Percentiles rank a stretch among this genome's conserved stretches.
phyloP scores from a whole-genome alignment of 2,888 invertebrate species.

The Apotomis capreana region DNA sequence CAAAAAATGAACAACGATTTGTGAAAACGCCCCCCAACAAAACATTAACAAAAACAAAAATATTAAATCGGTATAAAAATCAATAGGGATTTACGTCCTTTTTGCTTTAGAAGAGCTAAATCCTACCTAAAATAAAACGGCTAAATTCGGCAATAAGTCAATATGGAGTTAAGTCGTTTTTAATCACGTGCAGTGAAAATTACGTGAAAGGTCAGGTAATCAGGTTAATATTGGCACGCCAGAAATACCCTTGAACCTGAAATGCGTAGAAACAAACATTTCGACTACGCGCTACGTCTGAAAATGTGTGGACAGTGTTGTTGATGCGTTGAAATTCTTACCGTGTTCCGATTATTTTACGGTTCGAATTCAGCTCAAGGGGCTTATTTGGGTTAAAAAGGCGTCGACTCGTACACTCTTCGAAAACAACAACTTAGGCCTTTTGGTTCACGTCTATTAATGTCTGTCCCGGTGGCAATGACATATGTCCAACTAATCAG shows the following conservation, averaged over 20 bases:
- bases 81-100: too few relatives aligned
- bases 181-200: not conserved
- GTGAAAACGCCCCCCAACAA: too few relatives aligned
- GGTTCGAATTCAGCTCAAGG: not conserved
- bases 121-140: not conserved
- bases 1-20: too few relatives aligned
- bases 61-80: too few relatives aligned
- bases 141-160: not conserved
- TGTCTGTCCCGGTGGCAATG: slow-evolving; percentile 1
- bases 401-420: not conserved
- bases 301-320: not conserved
- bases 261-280: slow-evolving; percentile 8
- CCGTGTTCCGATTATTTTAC: not conserved
- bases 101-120: not conserved
- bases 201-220: slow-evolving; percentile 18
- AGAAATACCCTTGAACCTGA: slow-evolving; percentile 24
- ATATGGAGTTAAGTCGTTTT: not conserved
- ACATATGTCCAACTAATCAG: slow-evolving; percentile 8
- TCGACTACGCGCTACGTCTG: not conserved
- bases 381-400: too few relatives aligned
- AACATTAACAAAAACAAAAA: too few relatives aligned
- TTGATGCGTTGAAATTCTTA: not conserved
- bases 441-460: not conserved
- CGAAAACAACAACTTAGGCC: not conserved
- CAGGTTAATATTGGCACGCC: slow-evolving; percentile 22